These are phyloP conservation scores for Spea multiplicata DNA, from an alignment of 2,113 vertebrate species.

Conservation along the genomic window DNA sequence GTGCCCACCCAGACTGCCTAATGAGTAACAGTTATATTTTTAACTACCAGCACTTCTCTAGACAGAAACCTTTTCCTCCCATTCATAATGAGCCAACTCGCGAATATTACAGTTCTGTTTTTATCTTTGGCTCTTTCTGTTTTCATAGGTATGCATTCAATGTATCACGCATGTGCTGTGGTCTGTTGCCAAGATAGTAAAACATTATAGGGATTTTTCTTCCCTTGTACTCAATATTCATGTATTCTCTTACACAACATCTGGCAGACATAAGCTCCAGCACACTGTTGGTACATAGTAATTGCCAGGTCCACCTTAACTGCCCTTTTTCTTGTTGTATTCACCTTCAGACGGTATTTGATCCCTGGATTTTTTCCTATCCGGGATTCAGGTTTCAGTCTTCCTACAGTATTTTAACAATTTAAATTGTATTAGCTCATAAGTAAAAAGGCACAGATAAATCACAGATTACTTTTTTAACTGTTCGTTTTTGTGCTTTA, in stretches of 20 bases:
- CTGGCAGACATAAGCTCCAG: constrained; percentile 1
- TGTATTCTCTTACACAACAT: not conserved
- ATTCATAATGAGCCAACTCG: constrained; percentile 45
- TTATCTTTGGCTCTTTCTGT: constrained; percentile 45
- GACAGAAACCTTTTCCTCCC: constrained; percentile 39
- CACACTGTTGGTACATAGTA: not conserved
- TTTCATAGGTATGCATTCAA: constrained; percentile 52
- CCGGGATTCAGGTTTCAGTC: not conserved
- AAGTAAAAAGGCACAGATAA: not conserved
- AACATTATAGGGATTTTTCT: constrained; percentile 12
- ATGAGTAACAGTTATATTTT: constrained; percentile 58
- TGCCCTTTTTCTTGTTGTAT: not conserved
- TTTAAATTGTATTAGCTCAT: not conserved
- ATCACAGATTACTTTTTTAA: not conserved
- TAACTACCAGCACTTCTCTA: constrained; percentile 56
- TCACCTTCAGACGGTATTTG: not conserved
- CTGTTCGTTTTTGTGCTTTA: too few relatives aligned
- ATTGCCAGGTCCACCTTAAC: not conserved
- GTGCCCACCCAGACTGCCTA: constrained; percentile 50
- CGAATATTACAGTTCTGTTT: constrained; percentile 52
- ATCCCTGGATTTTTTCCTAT: not conserved
- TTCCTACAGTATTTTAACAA: not conserved
- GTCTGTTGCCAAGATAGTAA: constrained; percentile 48
- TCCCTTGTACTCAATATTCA: not conserved
- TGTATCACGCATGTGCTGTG: constrained; percentile 47